Evolutionary conservation across 2,797 vertebrate species (phyloP).

Genomic region (Pseudochaenichthys georgianus): DNA sequence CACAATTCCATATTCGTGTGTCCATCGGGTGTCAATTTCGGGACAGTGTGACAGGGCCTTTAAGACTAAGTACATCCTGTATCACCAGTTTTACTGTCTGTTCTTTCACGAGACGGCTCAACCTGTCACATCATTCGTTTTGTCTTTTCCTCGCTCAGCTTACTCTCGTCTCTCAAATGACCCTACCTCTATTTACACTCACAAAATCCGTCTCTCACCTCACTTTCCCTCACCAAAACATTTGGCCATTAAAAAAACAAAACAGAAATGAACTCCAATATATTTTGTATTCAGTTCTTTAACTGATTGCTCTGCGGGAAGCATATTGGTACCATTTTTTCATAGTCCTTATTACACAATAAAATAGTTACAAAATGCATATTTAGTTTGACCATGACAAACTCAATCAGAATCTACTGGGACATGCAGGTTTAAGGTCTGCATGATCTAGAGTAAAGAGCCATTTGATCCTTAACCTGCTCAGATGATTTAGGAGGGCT

Average conservation of each 20-base stretch:
- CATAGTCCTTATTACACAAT: not conserved
- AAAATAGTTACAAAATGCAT: not conserved
- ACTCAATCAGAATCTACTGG: constrained; percentile 21
- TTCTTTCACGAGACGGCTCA: constrained; percentile 14
- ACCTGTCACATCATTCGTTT: constrained; percentile 44
- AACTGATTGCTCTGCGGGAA: not conserved
- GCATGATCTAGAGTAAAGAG: constrained; percentile 51
- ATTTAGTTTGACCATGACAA: constrained; percentile 28
- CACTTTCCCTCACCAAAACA: constrained; percentile 4
- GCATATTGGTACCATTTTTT: not conserved
- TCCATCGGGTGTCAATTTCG: too few species aligned
- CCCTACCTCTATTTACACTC: constrained; percentile 18
- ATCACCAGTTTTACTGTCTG: constrained; percentile 11
- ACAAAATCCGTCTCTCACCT: constrained; percentile 3
- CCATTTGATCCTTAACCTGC: constrained; percentile 63
- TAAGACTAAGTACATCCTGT: constrained; percentile 32
- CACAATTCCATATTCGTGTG: too few species aligned
- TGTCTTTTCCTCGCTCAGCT: constrained; percentile 1
- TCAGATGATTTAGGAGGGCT: constrained; percentile 59
- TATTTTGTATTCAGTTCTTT: not conserved
- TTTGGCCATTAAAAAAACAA: not conserved
- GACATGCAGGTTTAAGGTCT: constrained; percentile 14
- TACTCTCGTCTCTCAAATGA: constrained; percentile 29
- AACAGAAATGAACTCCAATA: not conserved
- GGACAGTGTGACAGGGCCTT: too few species aligned